phyloP scores from a whole-genome alignment of 2,797 vertebrate genomes.

The Benthosema pterotum region DNA sequence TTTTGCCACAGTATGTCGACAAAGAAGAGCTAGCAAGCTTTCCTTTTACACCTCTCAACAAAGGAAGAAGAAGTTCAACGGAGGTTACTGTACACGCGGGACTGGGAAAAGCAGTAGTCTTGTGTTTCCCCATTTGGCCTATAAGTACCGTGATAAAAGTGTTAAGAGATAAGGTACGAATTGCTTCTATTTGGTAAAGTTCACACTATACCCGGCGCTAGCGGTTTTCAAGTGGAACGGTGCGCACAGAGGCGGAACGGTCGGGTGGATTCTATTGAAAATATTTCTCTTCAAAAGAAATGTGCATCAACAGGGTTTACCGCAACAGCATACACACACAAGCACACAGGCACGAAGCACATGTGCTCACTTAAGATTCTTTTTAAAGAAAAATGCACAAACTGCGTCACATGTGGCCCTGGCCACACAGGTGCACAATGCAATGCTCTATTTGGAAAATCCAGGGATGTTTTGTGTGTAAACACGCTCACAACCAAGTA shows the following conservation, averaged over 20 bases:
- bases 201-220: not conserved
- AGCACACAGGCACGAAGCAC: not conserved
- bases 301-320: not conserved
- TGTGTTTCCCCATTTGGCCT: no score
- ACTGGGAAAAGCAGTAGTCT: no score
- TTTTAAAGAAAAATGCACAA: not conserved
- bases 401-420: no score
- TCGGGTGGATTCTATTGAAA: slow-evolving; percentile 10
- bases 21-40: slow-evolving; percentile 21
- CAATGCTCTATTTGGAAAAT: no score
- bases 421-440: no score
- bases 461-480: no score
- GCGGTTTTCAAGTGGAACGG: not conserved
- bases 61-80: no score
- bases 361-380: not conserved
- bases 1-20: slow-evolving; percentile 6
- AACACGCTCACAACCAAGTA: no score
- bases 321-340: not conserved
- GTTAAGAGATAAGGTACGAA: no score
- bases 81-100: no score
- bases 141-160: not conserved
- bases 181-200: no score
- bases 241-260: not conserved
- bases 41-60: slow-evolving; percentile 2
- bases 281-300: slow-evolving; percentile 20